Evolutionary conservation across 1,140 invertebrate species (phyloP).

Genomic region (Temnothorax curvispinosus): DNA sequence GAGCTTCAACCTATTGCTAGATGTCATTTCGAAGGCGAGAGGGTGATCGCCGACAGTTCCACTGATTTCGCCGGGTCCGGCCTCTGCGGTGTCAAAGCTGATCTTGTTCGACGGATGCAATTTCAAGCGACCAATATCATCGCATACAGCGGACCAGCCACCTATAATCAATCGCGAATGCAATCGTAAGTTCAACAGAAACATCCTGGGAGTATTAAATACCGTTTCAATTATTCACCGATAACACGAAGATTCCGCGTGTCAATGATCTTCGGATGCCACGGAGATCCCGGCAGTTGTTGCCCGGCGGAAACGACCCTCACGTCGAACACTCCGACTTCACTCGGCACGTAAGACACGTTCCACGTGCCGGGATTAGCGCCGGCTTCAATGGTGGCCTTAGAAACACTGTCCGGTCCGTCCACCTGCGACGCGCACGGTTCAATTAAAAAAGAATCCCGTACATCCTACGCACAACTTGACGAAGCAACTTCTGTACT

Average conservation of each 20-base stretch:
- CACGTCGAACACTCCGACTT: constrained; percentile 91
- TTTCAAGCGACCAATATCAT: constrained; percentile 91
- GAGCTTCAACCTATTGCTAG: constrained; percentile 83
- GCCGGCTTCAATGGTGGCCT: constrained; percentile 85
- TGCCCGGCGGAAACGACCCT: constrained; percentile 90
- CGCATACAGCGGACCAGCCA: constrained; percentile 93
- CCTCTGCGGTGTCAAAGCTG: constrained; percentile 91
- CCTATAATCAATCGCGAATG: constrained; percentile 86
- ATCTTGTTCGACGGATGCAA: constrained; percentile 90
- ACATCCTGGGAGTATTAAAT: background rate
- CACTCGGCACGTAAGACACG: constrained; percentile 89
- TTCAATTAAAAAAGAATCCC: background rate
- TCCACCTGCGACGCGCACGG: constrained; percentile 84
- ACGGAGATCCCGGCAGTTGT: constrained; percentile 89
- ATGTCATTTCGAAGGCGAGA: constrained; percentile 83
- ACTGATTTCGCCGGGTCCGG: constrained; percentile 90
- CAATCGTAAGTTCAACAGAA: constrained; percentile 65
- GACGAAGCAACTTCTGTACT: background rate
- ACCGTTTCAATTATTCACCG: constrained; percentile 66
- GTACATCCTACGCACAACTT: background rate
- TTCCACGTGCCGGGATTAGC: constrained; percentile 86
- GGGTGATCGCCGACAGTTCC: constrained; percentile 81
- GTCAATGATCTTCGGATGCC: constrained; percentile 91
- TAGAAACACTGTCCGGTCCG: constrained; percentile 90
- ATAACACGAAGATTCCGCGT: constrained; percentile 88